phyloP scores from a whole-genome alignment of 2,113 vertebrate genomes.

The Boleophthalmus pectinirostris region DNA sequence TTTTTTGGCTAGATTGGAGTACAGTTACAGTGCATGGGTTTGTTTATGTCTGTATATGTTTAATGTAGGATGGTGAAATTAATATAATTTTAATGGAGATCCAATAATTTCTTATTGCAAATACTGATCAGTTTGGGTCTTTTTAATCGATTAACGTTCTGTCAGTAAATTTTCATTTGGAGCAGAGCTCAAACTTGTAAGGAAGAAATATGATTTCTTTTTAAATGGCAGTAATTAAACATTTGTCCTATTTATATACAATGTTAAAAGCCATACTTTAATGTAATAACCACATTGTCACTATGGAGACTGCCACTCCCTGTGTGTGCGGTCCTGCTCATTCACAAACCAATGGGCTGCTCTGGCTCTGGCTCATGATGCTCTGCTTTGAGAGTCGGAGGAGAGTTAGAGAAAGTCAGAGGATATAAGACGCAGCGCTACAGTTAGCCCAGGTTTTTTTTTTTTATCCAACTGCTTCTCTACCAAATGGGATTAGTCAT shows the following conservation, averaged over 20 bases:
- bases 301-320: slow-evolving; percentile 53
- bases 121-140: too few species aligned
- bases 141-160: neutral
- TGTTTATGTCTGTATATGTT: too few species aligned
- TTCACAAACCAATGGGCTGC: slow-evolving; percentile 64
- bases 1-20: neutral
- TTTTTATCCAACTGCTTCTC: slow-evolving; percentile 22
- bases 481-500: slow-evolving; percentile 13
- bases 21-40: too few species aligned
- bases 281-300: neutral
- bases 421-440: slow-evolving; percentile 32
- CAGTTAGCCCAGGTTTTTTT: slow-evolving; percentile 18
- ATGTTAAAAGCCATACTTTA: too few species aligned
- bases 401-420: slow-evolving; percentile 35
- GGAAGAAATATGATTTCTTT: too few species aligned
- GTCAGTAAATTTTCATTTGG: neutral
- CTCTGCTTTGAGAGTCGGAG: slow-evolving; percentile 54
- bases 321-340: slow-evolving; percentile 34
- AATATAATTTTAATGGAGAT: too few species aligned
- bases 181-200: too few species aligned
- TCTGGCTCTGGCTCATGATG: slow-evolving; percentile 40
- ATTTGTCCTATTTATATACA: too few species aligned
- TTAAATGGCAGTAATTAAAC: too few species aligned
- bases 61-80: too few species aligned
- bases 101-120: too few species aligned